These are phyloP conservation scores for Parauchenoglanis ngamensis DNA, from an alignment of 2,797 vertebrate species.

Conservation along the genomic window DNA sequence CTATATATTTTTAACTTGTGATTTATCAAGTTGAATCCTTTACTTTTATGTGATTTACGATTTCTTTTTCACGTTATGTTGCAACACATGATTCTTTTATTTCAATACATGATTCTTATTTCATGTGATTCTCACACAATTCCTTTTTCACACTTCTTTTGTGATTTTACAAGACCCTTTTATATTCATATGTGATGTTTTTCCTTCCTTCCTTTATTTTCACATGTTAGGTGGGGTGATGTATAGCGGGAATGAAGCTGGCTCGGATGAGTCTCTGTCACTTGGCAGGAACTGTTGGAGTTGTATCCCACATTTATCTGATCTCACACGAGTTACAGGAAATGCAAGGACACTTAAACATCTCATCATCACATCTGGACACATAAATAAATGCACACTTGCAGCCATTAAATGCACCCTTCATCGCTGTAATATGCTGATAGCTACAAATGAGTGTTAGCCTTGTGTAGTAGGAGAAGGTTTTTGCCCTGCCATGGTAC, in stretches of 20 bases:
- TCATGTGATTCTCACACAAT: neutral
- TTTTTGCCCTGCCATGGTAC: neutral
- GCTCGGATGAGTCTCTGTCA: neutral
- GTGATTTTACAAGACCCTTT: neutral
- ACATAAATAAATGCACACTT: neutral
- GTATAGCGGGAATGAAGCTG: neutral
- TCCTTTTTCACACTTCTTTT: neutral
- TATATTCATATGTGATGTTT: neutral
- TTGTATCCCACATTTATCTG: neutral
- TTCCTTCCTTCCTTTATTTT: neutral
- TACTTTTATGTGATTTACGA: neutral
- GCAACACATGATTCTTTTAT: neutral
- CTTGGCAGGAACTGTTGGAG: neutral
- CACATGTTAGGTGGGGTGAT: neutral
- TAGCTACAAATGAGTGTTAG: neutral
- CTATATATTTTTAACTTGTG: neutral
- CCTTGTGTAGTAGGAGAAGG: neutral
- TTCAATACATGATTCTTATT: neutral
- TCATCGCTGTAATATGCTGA: constrained; percentile 9
- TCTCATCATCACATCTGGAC: neutral
- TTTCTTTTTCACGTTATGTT: neutral
- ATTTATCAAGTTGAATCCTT: neutral
- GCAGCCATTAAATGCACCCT: neutral
- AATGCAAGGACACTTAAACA: constrained; percentile 1
- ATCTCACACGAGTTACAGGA: neutral